Evolutionary conservation across 2,888 invertebrate species (phyloP), one percentile per base, ranked within the genome.

Genomic region (Pollenia amentaria): DNA sequence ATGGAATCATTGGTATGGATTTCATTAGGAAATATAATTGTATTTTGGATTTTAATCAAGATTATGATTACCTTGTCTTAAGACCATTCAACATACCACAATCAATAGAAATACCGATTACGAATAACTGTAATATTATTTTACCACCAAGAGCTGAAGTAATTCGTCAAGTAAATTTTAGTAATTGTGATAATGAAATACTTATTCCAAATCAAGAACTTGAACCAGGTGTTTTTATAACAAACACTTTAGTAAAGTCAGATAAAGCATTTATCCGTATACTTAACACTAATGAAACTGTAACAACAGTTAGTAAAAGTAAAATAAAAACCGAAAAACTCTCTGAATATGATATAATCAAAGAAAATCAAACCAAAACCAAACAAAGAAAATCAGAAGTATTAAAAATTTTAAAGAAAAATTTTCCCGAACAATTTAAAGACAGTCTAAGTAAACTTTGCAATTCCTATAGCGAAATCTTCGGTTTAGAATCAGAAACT

Each of bases 1-100:
- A 64, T 10, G 64, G 64, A 16, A 64, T 64, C 42, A 64, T 64
- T 16, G 42, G 42, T 14, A 42, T 64, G 40, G 64, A 64, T 11
- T 64, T 64, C 8, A 42, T 64, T 42, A 64, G 42, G 10, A 64
- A 18, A 44, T 64, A 64, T 44, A 64, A 64, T 16, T 64, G 64
- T 8, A 60, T 60, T 42, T 8, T 64, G 1, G 16, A 42, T 42
- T 64, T 64, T 42, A 44, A 55, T 44, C 9, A 8, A 7, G 9
- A 18, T 21, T 21, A 21, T 21, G 21, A 21, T 21, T 21, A 64
- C 9, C n/a, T 11, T 1, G 42, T 42, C 7, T 16, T 64, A 42
- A 1, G 64, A 0, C 64, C 64, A 1, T 42, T 16, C 2, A 42
- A 64, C 42, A 42, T 64, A 4, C 8, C 40, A 42, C n/a, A 64